Percentiles rank a stretch among this genome's conserved stretches.
phyloP scores from a whole-genome alignment of 2,113 vertebrate species.

The Ciconia maguari region DNA sequence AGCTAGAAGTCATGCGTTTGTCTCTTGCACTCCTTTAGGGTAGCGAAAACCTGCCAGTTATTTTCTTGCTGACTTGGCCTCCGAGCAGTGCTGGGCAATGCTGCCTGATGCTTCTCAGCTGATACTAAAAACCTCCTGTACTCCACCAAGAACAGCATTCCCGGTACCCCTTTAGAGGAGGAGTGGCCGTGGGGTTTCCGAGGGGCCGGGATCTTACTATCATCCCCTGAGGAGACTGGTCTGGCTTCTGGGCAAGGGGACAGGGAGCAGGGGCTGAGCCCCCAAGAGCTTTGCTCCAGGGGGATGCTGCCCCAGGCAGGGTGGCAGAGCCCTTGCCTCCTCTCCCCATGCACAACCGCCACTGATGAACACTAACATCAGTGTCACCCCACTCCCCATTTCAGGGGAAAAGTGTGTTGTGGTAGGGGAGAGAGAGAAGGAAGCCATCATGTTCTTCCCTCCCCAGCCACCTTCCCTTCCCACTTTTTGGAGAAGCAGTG shows the following conservation, averaged over 20 bases:
- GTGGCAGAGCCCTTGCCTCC: neutral
- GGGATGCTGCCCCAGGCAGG: accelerated
- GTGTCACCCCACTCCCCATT: neutral
- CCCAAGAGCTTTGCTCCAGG: neutral
- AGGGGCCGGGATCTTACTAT: neutral
- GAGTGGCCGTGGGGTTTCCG: neutral
- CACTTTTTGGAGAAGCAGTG: neutral
- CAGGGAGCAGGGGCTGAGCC: neutral
- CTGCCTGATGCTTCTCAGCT: neutral
- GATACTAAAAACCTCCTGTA: neutral
- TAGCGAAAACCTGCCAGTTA: neutral
- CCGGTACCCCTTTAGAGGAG: neutral
- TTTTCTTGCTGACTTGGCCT: neutral
- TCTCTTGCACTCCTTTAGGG: neutral
- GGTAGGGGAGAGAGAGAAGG: neutral
- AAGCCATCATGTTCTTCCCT: neutral
- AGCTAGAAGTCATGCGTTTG: conserved; percentile 16
- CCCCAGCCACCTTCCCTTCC: neutral
- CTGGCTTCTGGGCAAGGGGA: neutral
- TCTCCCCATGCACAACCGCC: neutral
- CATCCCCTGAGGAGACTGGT: neutral
- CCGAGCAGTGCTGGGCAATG: neutral
- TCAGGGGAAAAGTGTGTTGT: neutral
- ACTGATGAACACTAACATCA: neutral
- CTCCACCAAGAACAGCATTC: neutral